Evolutionary conservation across 2,888 invertebrate species (phyloP), one percentile per base, ranked within the genome.

Genomic region (Papilio elwesi): DNA sequence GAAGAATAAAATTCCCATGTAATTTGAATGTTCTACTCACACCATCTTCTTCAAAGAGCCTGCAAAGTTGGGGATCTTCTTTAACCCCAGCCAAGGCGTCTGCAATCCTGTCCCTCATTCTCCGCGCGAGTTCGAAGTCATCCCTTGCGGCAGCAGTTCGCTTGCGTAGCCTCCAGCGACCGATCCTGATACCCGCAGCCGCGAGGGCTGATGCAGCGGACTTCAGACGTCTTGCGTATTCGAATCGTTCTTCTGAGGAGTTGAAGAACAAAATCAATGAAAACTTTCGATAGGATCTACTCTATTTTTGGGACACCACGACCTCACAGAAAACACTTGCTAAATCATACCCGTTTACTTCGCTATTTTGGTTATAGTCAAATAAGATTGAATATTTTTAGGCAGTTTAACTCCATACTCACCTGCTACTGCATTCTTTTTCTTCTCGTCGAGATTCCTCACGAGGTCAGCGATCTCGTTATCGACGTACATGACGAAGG

Each of bases 401-500:
- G 4, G 2, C 26, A 26, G 26, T 26, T 26, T 26, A 26, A 26
- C 4, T 36, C 9, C n/a, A 64, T 69, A 78, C 90, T 88, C 88
- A 97, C 97, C 97, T 84, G 96, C 94, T n/a, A 98, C 98, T 77
- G 98, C 98, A 82, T 96, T 95, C 76, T 96, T 95, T 87, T 99
- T 99, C 85, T 97, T 98, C 67, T 95, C 94, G 86, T 99, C 98
- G 94, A 99, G 95, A 83, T 96, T 96, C 73, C 98, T 94, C 63
- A 98, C 97, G 73, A 98, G 95, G 79, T 97, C 96, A 0, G 98
- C 97, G 49, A 98, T 97, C 81, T 98, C 98, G 16, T 96, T 96
- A 88, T 99, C 98, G 71, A 98, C 98, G 83, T 99, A 99, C 98
- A 99, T 99, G 77, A 98, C 98, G 89, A 98, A 98, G 0, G 98